A percentile compares a stretch with the other conserved stretches of the same genome.
Evolutionary conservation across 53 echinoderm and acorn worm species (phyloP).

Genomic region (Holothuria leucospilota): DNA sequence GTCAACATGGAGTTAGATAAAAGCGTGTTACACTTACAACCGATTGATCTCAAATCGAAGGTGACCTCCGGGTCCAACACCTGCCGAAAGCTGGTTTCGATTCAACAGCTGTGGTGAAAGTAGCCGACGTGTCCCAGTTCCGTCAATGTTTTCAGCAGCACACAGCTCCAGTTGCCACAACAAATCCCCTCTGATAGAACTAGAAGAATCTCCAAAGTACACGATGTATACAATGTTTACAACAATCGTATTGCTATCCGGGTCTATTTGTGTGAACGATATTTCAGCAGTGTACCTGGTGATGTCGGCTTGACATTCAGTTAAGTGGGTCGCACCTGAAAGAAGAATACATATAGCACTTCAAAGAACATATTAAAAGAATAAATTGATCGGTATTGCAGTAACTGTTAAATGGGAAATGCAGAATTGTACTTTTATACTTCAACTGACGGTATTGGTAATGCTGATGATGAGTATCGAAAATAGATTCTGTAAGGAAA

Average conservation of each 20-base stretch:
- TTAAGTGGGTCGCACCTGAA: too few species aligned
- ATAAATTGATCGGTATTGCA: too few species aligned
- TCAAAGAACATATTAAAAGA: too few species aligned
- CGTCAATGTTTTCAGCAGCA: background rate
- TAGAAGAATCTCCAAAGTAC: background rate
- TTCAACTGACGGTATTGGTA: too few species aligned
- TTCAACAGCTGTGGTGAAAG: conserved; percentile 4
- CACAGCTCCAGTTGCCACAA: conserved; percentile 9
- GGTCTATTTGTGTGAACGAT: background rate
- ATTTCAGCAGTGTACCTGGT: background rate
- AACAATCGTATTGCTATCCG: too few species aligned
- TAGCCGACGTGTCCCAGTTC: background rate
- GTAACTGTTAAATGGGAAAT: too few species aligned
- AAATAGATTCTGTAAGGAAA: too few species aligned
- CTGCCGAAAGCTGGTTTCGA: background rate
- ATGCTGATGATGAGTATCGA: too few species aligned
- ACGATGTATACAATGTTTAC: background rate
- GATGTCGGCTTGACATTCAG: background rate
- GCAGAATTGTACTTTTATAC: too few species aligned
- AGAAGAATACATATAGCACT: too few species aligned
- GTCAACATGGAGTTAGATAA: too few species aligned
- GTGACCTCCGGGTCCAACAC: conserved; percentile 9
- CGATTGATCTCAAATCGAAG: background rate
- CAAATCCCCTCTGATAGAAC: background rate
- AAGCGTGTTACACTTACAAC: too few species aligned